phyloP scores from a whole-genome alignment of 2,888 invertebrate genomes.

The Leptinotarsa tumamoca region DNA sequence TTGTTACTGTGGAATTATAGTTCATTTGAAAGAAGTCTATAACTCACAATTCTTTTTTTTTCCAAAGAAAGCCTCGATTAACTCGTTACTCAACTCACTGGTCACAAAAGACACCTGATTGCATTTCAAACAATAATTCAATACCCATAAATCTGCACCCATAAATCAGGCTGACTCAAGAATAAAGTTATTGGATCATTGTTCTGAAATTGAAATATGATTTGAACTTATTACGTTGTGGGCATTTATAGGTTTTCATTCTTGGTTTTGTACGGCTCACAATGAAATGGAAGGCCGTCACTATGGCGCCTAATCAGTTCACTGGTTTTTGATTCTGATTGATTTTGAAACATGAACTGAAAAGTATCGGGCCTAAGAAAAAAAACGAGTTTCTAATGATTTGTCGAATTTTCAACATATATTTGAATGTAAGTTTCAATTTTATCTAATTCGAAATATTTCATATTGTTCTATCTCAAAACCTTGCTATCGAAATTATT shows the following conservation, averaged over 20 bases:
- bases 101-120: neutral
- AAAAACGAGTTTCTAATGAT: too few relatives aligned
- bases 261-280: neutral
- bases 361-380: too few relatives aligned
- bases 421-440: too few relatives aligned
- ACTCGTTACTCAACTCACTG: neutral
- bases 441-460: too few relatives aligned
- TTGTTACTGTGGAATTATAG: too few relatives aligned
- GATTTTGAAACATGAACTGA: too few relatives aligned
- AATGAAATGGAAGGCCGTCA: neutral
- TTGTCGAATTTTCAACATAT: too few relatives aligned
- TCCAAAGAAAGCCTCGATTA: neutral
- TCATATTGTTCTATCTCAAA: too few relatives aligned
- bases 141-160: neutral
- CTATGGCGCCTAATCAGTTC: neutral
- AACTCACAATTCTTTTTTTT: neutral
- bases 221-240: constrained; percentile 9
- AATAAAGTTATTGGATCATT: constrained; percentile 6
- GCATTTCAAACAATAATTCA: constrained; percentile 5
- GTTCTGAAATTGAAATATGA: constrained; percentile 12
- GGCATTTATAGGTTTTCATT: constrained; percentile 10
- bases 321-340: neutral
- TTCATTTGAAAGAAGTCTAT: too few relatives aligned
- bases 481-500: too few relatives aligned
- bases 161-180: neutral